Evolutionary conservation across 2,888 invertebrate genomes (phyloP), one percentile per base, ranked within the genome.

Genomic region (Ophion ventricosus): DNA sequence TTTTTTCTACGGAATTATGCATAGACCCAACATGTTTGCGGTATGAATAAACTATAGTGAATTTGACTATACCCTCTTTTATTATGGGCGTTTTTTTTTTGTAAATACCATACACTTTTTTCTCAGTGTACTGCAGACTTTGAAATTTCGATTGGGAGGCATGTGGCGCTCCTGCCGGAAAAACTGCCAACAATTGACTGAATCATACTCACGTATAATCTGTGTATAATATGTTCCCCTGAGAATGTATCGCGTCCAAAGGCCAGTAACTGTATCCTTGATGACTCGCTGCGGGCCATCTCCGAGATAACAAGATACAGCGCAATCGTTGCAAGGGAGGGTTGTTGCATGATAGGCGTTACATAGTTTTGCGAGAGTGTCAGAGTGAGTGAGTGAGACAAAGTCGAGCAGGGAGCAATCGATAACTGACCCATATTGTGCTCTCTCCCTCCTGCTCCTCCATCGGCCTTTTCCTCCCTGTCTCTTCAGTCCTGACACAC

Each of bases 381-480:
- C 67, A 57, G 63, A 72, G 79, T 70, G 80, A 80, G 63, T 26
- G 77, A 84, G 80, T 69, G 84, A 82, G 86, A 87, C 88, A 89
- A 87, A 90, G 84, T 89, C 88, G 88, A 89, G 88, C 88, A 89
- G 89, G 76, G 89, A 89, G 90, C 90, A 92, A 92, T 92, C 92
- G 91, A 92, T 92, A 92, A 89, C 90, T 92, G 92, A 92, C 92
- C 92, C 91, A 92, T 92, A 92, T 92, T 91, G 90, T 87, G 85
- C 84, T 83, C 85, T 81, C 84, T 77, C 72, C 74, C 83, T 72
- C 35, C 80, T 66, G 75, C 75, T 80, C 75, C 75, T 69, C 79
- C 66, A 80, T 59, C 64, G 43, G 23, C 64, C 77, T 78, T 81
- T 80, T 82, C 82, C 43, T 25, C 61, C 64, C 80, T 74, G 74